phyloP scores from a whole-genome alignment of 2,888 invertebrate genomes.

The Thysanoteuthis rhombus region DNA sequence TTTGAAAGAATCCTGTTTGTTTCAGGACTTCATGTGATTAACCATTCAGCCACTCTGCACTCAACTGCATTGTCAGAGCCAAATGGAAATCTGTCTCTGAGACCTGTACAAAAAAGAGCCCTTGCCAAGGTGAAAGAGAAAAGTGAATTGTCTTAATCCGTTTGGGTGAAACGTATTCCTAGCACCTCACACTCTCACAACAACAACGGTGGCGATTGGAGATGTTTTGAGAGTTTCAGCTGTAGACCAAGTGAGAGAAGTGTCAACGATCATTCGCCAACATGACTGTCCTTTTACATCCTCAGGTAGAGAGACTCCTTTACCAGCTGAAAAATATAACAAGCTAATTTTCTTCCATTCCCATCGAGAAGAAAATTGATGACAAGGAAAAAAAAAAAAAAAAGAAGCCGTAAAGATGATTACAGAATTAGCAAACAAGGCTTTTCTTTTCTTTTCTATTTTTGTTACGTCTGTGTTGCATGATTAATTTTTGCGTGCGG shows the following conservation, averaged over 20 bases:
- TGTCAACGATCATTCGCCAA: background rate
- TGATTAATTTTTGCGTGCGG: too few species aligned
- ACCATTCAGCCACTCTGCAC: too few species aligned
- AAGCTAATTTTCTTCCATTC: conserved; percentile 12
- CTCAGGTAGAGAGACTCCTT: background rate
- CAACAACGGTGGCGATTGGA: background rate
- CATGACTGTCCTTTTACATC: background rate
- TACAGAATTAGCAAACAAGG: background rate
- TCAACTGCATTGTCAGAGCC: too few species aligned
- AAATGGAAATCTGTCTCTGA: background rate
- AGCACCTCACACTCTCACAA: background rate
- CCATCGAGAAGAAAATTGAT: background rate
- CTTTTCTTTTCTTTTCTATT: background rate
- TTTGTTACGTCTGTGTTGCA: background rate
- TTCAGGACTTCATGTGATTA: too few species aligned
- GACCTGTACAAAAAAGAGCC: background rate
- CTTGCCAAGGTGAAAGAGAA: background rate
- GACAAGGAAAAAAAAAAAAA: background rate
- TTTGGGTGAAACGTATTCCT: background rate
- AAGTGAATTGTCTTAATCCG: background rate
- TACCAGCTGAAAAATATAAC: background rate
- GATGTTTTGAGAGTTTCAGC: background rate
- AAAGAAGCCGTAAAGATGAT: background rate
- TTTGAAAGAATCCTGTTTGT: too few species aligned
- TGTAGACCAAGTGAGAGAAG: background rate